A percentile compares a stretch with the other conserved stretches of the same genome.
Evolutionary conservation across 2,797 vertebrate species (phyloP).

Genomic region (Bovichtus variegatus): DNA sequence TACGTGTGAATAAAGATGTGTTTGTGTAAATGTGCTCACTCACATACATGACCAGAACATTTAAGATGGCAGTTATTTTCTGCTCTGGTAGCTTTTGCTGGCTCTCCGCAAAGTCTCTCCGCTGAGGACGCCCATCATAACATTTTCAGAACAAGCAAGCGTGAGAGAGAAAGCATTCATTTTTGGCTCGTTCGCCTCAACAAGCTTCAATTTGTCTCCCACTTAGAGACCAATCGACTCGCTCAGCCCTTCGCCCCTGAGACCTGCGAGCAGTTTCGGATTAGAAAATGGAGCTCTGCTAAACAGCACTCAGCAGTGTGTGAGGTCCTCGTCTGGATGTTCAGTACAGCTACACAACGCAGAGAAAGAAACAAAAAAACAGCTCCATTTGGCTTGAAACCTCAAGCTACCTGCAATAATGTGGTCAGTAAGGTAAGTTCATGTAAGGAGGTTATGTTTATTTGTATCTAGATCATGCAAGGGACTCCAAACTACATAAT

Average conservation of each 20-base stretch:
- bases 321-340: conserved; percentile 23
- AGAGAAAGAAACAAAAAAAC: too few species aligned
- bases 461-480: too few species aligned
- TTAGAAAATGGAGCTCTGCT: conserved; percentile 45
- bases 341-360: not conserved
- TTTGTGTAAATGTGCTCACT: conserved; percentile 1
- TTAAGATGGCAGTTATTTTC: not conserved
- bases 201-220: conserved; percentile 66
- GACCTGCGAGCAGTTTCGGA: conserved; percentile 34
- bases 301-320: conserved; percentile 10
- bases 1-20: not conserved
- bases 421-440: not conserved
- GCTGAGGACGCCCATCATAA: conserved; percentile 15
- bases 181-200: conserved; percentile 53
- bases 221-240: conserved; percentile 53
- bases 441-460: not conserved
- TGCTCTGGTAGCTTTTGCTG: conserved; percentile 19
- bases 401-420: not conserved
- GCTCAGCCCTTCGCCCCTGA: conserved; percentile 38
- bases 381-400: not conserved
- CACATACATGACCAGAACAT: not conserved
- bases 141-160: conserved; percentile 26
- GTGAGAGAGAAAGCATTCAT: conserved; percentile 34
- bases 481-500: too few species aligned
- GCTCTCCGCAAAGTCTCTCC: conserved; percentile 9